These are phyloP conservation scores for Vanacampus margaritifer DNA, from an alignment of 2,113 vertebrate species.

Conservation along the genomic window DNA sequence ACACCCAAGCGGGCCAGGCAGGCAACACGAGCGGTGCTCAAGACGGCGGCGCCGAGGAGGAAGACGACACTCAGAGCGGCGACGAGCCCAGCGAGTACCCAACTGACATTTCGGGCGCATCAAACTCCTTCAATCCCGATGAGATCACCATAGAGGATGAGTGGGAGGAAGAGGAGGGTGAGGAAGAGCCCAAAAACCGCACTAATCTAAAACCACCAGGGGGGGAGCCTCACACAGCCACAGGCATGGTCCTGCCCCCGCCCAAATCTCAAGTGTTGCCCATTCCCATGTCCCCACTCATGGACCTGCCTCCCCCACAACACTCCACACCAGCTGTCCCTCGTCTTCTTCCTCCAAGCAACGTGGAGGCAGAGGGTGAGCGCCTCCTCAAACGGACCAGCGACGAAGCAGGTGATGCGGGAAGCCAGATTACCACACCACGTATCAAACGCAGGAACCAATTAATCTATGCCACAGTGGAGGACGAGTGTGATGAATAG, in stretches of 20 bases:
- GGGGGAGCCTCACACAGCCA: constrained; percentile 51
- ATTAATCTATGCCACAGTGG: constrained; percentile 81
- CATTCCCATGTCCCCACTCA: constrained; percentile 34
- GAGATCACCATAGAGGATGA: constrained; percentile 93
- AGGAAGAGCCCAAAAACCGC: constrained; percentile 26
- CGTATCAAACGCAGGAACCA: constrained; percentile 94
- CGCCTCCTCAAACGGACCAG: constrained; percentile 79
- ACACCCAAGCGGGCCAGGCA: constrained; percentile 73
- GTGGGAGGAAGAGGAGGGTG: constrained; percentile 76
- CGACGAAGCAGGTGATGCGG: constrained; percentile 55
- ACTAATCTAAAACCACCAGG: constrained; percentile 70
- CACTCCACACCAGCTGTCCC: constrained; percentile 67
- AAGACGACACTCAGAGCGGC: constrained; percentile 75
- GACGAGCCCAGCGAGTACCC: constrained; percentile 89
- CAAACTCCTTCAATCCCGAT: constrained; percentile 86
- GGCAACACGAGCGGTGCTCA: constrained; percentile 41
- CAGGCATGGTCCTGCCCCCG: constrained; percentile 64
- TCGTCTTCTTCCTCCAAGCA: constrained; percentile 58
- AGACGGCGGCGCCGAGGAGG: constrained; percentile 62
- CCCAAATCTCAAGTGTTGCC: constrained; percentile 65
- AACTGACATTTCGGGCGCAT: constrained; percentile 83
- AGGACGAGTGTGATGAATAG: constrained; percentile 65
- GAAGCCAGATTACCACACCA: constrained; percentile 67
- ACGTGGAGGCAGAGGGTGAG: constrained; percentile 1
- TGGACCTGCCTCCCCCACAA: constrained; percentile 59